Base-by-base conservation (phyloP, 2,888 invertebrate species). In the Chalcosyrphus nemorum region DNA sequence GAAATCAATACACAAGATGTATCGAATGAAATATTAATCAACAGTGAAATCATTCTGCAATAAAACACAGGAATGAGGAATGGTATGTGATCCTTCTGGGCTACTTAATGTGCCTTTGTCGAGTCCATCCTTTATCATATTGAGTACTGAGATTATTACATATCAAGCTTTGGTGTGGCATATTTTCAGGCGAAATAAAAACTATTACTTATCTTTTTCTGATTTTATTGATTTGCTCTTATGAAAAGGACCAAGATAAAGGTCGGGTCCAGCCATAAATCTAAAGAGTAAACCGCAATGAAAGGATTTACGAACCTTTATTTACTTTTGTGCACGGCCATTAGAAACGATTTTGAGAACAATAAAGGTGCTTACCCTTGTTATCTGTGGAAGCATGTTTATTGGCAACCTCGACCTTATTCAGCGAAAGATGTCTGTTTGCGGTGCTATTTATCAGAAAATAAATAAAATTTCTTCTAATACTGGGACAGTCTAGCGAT, bases 321-420 rank as follows among this genome's bases (percentile, higher is more conserved):
- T 66, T 76, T 59, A 32, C 35, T 59, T 38, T 52, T 57, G 15
- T 11, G n/a, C n/a, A 15, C 47, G 35, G n/a, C 47, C 47, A 75
- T 75, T 75, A 59, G 45, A 65, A 57, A 35, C 7, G 50, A 57
- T 59, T 75, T 50, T 63, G 47, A 6, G 27, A 43, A 6, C 29
- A 32, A 43, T 43, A 59, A 32, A 68, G 76, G 57, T 68, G 76
- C 52, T 50, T 50, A 76, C 66, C 66, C 59, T 59, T 76, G 66
- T 68, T 52, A 76, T 57, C 35, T 50, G 9, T 47, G 32, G 19
- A 27, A 47, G 50, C 45, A 24, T 56, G 66, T 38, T 50, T 54
- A 63, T 54, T 63, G 41, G 29, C 72, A 72, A 27, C 11, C 3
- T 27, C 27, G 27, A 43, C 29, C 43, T 29, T n/a, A 17, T 17